Evolutionary conservation across 2,888 invertebrate genomes (phyloP), one percentile per base, ranked within the genome.

Genomic region (Xanthorhoe designata): DNA sequence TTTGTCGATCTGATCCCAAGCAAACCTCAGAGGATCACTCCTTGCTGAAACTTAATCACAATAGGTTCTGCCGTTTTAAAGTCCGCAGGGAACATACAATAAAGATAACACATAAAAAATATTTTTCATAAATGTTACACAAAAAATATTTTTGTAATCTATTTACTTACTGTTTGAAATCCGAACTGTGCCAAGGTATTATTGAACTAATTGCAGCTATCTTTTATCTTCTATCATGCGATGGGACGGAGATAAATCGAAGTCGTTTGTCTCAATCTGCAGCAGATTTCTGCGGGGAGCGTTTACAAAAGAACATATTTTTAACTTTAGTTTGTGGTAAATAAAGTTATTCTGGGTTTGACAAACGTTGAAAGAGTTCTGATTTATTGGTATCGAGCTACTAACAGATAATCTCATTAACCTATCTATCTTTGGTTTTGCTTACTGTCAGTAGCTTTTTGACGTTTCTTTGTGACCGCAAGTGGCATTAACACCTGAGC

Each of bases 161-260:
- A 24, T 32, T 7, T 32, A 32, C 8, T 0, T 47, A 63, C 53
- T 53, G 57, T 1, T 15, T 29, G 0, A 57, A 5, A 42, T 49
- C 42, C 35, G 5, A 53, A 52, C n/a, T 58, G 60, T 60, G 52
- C 51, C 2, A 38, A 53, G 58, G 59, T 54, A 68, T 65, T 59
- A 63, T 54, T 60, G 54, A 58, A 66, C 61, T 68, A 67, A 67
- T 66, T 63, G 60, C 61, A 60, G 38, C 66, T 50, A 69, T 65
- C 38, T 61, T 64, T 69, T 67, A 63, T 67, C 55, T 68, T 64
- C 64, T 61, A 65, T 64, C 66, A 65, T 62, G 70, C 62, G 59
- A 68, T 54, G 52, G 55, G 65, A 71, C 71, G 69, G 49, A 71
- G 71, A 71, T 66, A 69, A 61, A 71, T 71, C 63, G 65, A 59